Percentiles rank a stretch among this genome's conserved stretches.
Evolutionary conservation across 2,797 vertebrate species (phyloP).

Genomic region (Odontamblyopus lacepedii): DNA sequence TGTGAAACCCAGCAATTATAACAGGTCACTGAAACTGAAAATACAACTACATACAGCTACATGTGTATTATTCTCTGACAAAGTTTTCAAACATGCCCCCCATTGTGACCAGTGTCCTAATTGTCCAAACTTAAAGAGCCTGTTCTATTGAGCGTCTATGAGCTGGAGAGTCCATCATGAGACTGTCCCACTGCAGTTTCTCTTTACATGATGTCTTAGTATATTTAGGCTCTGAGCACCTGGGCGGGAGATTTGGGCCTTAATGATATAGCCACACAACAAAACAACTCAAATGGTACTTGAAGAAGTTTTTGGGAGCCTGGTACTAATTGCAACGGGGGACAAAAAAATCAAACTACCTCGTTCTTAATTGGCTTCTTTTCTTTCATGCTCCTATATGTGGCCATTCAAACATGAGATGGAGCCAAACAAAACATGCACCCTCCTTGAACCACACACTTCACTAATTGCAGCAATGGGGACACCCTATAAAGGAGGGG

Average conservation of each 20-base stretch:
- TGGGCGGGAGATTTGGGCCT: constrained; percentile 71
- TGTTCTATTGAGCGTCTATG: constrained; percentile 45
- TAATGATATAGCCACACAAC: constrained; percentile 78
- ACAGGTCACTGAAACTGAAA: no score
- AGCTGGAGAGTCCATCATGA: constrained; percentile 45
- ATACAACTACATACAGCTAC: not conserved
- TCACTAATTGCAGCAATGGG: constrained; percentile 73
- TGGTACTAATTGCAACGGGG: constrained; percentile 74
- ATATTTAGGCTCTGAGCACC: constrained; percentile 69
- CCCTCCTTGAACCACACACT: constrained; percentile 78
- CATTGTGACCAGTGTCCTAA: constrained; percentile 46
- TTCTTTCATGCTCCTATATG: constrained; percentile 74
- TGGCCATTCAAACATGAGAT: constrained; percentile 76
- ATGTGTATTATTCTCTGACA: not conserved
- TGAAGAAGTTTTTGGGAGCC: constrained; percentile 69
- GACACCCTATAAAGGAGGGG: constrained; percentile 43
- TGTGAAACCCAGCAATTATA: no score
- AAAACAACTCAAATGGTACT: constrained; percentile 76
- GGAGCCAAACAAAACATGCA: constrained; percentile 78
- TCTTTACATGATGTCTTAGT: constrained; percentile 62
- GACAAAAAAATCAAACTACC: constrained; percentile 75
- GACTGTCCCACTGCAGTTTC: constrained; percentile 42
- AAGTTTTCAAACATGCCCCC: constrained; percentile 33
- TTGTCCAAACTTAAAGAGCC: constrained; percentile 57
- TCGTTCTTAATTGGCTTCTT: constrained; percentile 77